Conservation (phyloP, 1,140 invertebrate species). For the Oncopodura yosiiana region DNA sequence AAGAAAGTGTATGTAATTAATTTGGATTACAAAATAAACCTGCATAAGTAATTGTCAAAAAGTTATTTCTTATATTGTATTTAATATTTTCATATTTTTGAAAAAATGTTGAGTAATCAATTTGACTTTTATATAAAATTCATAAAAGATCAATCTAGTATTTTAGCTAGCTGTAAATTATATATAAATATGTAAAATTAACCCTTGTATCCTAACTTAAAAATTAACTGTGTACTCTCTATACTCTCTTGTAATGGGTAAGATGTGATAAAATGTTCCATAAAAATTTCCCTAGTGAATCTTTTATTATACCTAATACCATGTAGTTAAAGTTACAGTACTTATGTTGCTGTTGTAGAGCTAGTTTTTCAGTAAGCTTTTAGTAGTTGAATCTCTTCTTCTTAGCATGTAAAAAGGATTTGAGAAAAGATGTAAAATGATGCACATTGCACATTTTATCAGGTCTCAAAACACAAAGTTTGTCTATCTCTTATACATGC, state of each 20-base stretch:
- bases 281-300: conserved; percentile 19
- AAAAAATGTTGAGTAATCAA: not conserved
- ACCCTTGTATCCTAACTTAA: not conserved
- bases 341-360: no score
- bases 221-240: not conserved
- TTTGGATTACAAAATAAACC: no score
- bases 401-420: not conserved
- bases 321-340: conserved; percentile 2
- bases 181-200: not conserved
- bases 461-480: no score
- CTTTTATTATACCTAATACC: no score
- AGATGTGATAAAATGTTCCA: not conserved
- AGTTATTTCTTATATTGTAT: no score
- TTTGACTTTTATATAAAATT: not conserved
- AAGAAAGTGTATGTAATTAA: no score
- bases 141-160: not conserved
- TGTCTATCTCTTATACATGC: no score
- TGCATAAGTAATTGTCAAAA: no score
- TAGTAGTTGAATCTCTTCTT: no score
- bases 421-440: not conserved
- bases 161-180: not conserved
- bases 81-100: not conserved
- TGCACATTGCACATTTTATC: no score
- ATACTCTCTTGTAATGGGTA: not conserved
- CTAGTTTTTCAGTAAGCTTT: no score